Conservation (phyloP, 1,140 invertebrate genomes). For the Philaenus spumarius region DNA sequence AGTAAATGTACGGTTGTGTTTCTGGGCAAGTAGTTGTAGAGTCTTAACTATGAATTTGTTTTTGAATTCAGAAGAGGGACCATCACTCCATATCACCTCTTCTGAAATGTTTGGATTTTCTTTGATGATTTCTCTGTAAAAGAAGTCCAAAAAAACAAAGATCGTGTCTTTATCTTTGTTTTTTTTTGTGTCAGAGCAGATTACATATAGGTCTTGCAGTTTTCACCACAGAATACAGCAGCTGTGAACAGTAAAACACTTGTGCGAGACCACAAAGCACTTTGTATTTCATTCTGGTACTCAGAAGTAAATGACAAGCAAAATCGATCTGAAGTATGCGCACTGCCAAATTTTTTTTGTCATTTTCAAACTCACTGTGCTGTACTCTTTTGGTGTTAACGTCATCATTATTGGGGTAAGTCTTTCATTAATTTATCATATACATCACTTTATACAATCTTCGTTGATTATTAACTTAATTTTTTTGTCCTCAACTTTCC, state of each 20-base stretch:
- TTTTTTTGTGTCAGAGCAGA: neutral
- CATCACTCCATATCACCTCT: neutral
- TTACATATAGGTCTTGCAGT: neutral
- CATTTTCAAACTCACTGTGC: slow-evolving; percentile 1
- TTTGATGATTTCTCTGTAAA: neutral
- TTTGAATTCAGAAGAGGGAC: neutral
- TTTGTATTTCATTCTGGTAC: slow-evolving; percentile 6
- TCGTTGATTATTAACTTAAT: neutral
- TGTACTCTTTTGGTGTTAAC: neutral
- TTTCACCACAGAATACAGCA: neutral
- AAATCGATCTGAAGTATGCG: slow-evolving; percentile 5
- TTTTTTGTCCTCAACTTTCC: neutral
- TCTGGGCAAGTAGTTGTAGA: neutral
- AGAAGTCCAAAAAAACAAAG: slow-evolving; percentile 2
- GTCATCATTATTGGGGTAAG: slow-evolving; percentile 3
- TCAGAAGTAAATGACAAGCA: slow-evolving; percentile 1
- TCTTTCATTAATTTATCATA: neutral
- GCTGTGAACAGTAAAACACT: slow-evolving; percentile 4
- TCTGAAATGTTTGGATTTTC: neutral
- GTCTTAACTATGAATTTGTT: slow-evolving; percentile 1
- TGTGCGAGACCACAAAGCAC: neutral
- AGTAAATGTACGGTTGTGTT: neutral
- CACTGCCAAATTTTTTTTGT: neutral
- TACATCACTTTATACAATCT: neutral
- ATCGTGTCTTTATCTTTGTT: neutral